Base-by-base conservation (phyloP, 2,797 vertebrate species). In the Borostomias antarcticus region DNA sequence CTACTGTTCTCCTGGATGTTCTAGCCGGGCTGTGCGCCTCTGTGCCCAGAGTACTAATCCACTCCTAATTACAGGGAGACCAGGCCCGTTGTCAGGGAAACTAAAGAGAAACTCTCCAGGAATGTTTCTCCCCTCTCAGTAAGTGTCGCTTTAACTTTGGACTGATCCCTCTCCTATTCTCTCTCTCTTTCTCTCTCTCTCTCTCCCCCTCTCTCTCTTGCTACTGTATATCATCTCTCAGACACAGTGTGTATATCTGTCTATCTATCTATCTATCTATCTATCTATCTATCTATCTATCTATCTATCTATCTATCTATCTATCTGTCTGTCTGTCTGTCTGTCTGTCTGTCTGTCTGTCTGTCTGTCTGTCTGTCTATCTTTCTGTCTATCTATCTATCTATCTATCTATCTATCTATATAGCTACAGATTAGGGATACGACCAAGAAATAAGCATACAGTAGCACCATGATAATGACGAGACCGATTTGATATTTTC, bases 61-160 rank as follows among this genome's bases (percentile, higher is more conserved):
- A 77, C 79, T 77, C 72, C 85, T 88, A 88, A 89, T 88, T 88
- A 87, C 75, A 90, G 82, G 78, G 77, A 84, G 81, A 72, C 79
- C 77, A 5, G 23, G 83, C 77, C 61, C 28, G 91, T 90, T 88
- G 89, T 89, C 91, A 85, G 61, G 89, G 89, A 85, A 91, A 93
- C 87, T 79, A 84, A 75, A 82, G 81, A 86, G 79, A 89, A 88
- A 89, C 83, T 89, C 79, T 83, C 79, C 5, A 88, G 80, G 86
- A 91, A 89, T 89, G 81, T 81, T 84, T 83, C 79, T 76, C 66
- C 73, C 74, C 69, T 74, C 29, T 66, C 77, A 69, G 59, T 63
- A 63, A 68, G 54, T 72, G 64, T 78, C 73, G 15, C 40, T 43
- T 43, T 43, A 13, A 43, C 40, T 43, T 43, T 43, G 40, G 40